A percentile compares a stretch with the other conserved stretches of the same genome.
phyloP scores from a whole-genome alignment of 2,888 invertebrate species.

The Diaperis boleti region DNA sequence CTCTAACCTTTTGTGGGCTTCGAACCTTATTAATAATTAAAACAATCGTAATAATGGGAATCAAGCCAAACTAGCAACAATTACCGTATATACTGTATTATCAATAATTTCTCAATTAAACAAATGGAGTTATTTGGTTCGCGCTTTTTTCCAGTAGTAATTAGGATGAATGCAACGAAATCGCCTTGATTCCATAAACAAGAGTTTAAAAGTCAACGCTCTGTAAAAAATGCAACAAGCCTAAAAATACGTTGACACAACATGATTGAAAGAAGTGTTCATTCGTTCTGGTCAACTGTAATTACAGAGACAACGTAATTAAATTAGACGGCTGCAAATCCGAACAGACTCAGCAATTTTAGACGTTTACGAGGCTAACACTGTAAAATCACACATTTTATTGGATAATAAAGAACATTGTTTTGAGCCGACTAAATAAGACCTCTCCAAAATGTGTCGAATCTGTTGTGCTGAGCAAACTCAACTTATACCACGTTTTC shows the following conservation, averaged over 20 bases:
- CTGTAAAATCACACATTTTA: conserved; percentile 16
- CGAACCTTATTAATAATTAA: conserved; percentile 21
- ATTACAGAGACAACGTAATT: conserved; percentile 23
- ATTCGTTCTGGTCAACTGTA: conserved; percentile 12
- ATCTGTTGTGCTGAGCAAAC: neutral
- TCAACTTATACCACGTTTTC: neutral
- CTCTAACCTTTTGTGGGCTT: conserved; percentile 10
- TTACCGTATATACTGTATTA: neutral
- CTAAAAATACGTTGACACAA: conserved; percentile 17
- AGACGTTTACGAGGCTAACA: conserved; percentile 21
- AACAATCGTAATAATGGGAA: conserved; percentile 11
- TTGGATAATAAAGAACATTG: conserved; percentile 26
- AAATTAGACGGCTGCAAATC: conserved; percentile 26
- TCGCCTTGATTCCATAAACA: conserved; percentile 12
- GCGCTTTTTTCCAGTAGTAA: conserved; percentile 14
- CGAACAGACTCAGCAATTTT: conserved; percentile 22
- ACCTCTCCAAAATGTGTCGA: neutral
- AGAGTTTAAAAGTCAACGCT: conserved; percentile 18
- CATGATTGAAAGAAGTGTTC: conserved; percentile 17
- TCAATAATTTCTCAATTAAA: neutral
- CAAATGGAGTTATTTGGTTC: conserved; percentile 14
- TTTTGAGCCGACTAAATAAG: conserved; percentile 10
- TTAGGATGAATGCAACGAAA: conserved; percentile 12
- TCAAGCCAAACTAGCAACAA: conserved; percentile 3
- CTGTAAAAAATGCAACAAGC: conserved; percentile 15